Evolutionary conservation across 2,113 vertebrate genomes (phyloP), one percentile per base, ranked within the genome.

Genomic region (Hemibagrus wyckioides): DNA sequence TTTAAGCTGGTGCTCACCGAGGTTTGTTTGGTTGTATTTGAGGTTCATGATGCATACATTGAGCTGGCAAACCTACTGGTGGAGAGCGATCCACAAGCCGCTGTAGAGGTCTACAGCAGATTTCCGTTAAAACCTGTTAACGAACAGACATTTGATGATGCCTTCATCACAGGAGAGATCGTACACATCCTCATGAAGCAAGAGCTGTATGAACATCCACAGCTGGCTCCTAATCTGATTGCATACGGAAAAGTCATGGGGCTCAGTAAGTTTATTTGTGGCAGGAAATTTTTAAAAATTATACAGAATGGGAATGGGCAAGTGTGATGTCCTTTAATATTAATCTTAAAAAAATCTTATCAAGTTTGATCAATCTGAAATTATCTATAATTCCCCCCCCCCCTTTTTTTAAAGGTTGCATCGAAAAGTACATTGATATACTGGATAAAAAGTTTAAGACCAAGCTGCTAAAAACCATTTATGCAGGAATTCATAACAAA

Each of bases 141-240:
- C 0, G 86, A 94, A 82, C 93, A 94, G 65, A 94, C 89, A 14
- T 94, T 94, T 8, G 90, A 94, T 11, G 93, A 96, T 44, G 94
- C 94, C 50, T 95, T 94, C 90, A 94, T 95, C 83, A 91, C 91
- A 0, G 95, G 94, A 82, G 94, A 95, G 86, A 94, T 93, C 0
- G 83, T 94, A 30, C 93, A 91, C 59, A 83, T 94, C 59, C 91
- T 95, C 52, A 94, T 95, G 90, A 88, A 89, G 23, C 90, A 73
- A 41, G 19, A 41, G 36, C 69, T 73, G 19, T 73, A 73, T 41
- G 69, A 41, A 9, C 21, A 25, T 73, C 69, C 39, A 13, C 69
- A 41, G 69, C 69, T 73, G 39, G 21, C 39, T 73, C 69, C 69
- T 25, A 73, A 44, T 73, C 69, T 73, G 9, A 73, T 41, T 39